Base-by-base conservation (phyloP, 2,888 invertebrate species). In the Megaustenia siamemsis region DNA sequence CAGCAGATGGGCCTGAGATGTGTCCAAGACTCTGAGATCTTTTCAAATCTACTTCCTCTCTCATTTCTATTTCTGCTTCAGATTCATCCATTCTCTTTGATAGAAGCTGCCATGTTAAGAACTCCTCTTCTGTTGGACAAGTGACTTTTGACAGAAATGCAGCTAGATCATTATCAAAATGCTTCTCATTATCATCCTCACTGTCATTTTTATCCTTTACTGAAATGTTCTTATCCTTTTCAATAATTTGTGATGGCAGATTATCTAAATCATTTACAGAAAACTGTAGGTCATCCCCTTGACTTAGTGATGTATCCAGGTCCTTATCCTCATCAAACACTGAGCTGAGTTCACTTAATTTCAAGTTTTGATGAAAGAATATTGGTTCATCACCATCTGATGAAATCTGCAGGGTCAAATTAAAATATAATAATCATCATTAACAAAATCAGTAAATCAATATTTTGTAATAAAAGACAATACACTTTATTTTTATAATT, bases 341-440 rank as follows among this genome's bases (percentile, higher is more conserved):
- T 32, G 85, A 86, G n/a, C 38, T 80, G 21, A 84, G 56, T 38
- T 86, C 86, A 28, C 82, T 38, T 4, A 87, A 85, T 84, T 90
- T 91, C 43, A 91, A 83, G 76, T 89, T 88, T 40, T 91, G 90
- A 63, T 92, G 92, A 77, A 92, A 91, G 76, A 92, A 90, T 2
- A 90, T 87, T 21, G 92, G 91, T 76, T 93, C 92, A 45, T 93
- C 92, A 83, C 88, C 89, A 43, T 92, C 93, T 4, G 93, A 92
- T 63, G 91, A 91, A n/a, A 87, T 66, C 86, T 89, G 83, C 21
- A n/a, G 69, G 6, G 12, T 28, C 12, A 63, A 24, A 69, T 24
- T 6, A 5, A 40, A 3, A 68, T 35, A 32, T 32, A 66, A 49
- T n/a, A n/a, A n/a, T n/a, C n/a, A 77, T 38, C 35, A 56, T 28